These are phyloP conservation scores for Drosophila meridiana DNA, from an alignment of 2,888 invertebrate species.

Conservation along the genomic window DNA sequence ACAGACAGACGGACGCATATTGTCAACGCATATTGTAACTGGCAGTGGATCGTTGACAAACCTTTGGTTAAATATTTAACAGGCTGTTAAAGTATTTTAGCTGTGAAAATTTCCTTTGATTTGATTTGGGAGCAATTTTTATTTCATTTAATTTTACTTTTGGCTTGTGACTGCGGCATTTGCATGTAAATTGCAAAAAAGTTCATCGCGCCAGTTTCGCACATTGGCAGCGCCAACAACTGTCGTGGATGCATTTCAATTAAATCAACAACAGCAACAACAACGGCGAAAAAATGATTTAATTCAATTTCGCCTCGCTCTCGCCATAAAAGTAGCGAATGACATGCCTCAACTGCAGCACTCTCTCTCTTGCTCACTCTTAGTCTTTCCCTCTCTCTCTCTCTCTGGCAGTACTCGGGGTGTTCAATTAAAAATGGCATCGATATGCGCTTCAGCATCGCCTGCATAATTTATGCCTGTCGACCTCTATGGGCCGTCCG, in stretches of 20 bases:
- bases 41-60: constrained; percentile 7
- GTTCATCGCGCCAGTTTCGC: constrained; percentile 4
- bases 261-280: constrained; percentile 54
- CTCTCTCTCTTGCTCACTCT: background rate
- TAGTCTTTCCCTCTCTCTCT: background rate
- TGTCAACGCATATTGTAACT: constrained; percentile 38
- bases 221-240: constrained; percentile 24
- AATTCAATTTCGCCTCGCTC: constrained; percentile 58
- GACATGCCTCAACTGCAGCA: constrained; percentile 16
- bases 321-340: constrained; percentile 24
- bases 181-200: constrained; percentile 54
- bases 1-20: background rate
- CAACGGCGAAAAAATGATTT: constrained; percentile 67
- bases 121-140: constrained; percentile 3
- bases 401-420: background rate
- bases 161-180: constrained; percentile 25
- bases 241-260: constrained; percentile 51
- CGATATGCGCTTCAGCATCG: constrained; percentile 60
- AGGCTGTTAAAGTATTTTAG: constrained; percentile 13
- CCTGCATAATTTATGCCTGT: constrained; percentile 63
- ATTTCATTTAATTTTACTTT: background rate
- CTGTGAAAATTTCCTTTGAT: constrained; percentile 2
- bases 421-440: constrained; percentile 71
- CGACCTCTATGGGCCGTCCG: background rate
- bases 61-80: constrained; percentile 44